phyloP scores from a whole-genome alignment of 2,113 vertebrate genomes.

The Ovibos moschatus region DNA sequence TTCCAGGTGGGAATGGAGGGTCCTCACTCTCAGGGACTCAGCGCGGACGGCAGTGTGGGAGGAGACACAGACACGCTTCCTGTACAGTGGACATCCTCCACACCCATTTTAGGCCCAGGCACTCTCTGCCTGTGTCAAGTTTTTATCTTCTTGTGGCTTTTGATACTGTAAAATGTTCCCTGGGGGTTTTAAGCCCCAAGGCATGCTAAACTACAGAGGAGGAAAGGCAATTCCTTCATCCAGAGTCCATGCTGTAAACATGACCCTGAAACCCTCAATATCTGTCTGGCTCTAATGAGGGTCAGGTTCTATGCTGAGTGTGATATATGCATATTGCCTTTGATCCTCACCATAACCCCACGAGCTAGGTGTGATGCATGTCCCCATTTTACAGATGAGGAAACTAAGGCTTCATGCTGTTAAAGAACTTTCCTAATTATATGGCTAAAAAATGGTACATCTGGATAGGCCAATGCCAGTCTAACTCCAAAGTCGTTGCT shows the following conservation, averaged over 20 bases:
- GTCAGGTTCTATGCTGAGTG: neutral
- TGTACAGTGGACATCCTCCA: neutral
- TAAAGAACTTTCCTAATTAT: neutral
- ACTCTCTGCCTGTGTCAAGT: neutral
- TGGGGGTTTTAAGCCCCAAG: neutral
- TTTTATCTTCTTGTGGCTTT: neutral
- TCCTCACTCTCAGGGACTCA: neutral
- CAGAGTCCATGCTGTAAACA: neutral
- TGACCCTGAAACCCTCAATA: neutral
- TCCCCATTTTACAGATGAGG: neutral
- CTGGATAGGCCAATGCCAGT: neutral
- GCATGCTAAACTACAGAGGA: neutral
- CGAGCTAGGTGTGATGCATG: neutral
- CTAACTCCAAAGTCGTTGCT: neutral
- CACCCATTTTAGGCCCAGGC: no score
- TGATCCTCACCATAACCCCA: neutral
- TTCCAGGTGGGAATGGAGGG: conserved; percentile 81
- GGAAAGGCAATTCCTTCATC: neutral
- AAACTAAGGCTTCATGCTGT: neutral
- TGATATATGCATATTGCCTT: neutral
- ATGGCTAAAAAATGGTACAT: neutral
- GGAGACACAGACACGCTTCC: neutral
- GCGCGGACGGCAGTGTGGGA: neutral
- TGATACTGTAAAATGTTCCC: neutral
- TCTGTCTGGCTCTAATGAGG: neutral